Percentiles rank a stretch among this genome's conserved stretches.
Evolutionary conservation across 2,797 vertebrate species (phyloP).

Genomic region (Cercopithecus hamlyni): DNA sequence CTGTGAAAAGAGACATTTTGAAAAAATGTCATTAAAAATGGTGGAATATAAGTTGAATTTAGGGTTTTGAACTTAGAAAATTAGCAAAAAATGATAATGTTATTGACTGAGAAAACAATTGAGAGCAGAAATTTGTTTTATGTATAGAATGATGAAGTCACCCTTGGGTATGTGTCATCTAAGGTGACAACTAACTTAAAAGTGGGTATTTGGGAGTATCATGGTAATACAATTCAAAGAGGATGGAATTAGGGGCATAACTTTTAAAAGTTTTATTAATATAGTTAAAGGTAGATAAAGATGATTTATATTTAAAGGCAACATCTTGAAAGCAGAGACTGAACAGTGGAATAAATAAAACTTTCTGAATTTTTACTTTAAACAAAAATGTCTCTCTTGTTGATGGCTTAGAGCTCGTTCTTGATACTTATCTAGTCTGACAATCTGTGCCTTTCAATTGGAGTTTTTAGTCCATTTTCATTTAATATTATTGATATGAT

Average conservation of each 20-base stretch:
- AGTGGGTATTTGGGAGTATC: neutral
- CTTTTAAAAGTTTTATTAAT: neutral
- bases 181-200: neutral
- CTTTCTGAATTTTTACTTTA: neutral
- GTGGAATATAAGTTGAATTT: neutral
- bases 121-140: neutral
- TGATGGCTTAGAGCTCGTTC: neutral
- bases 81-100: neutral
- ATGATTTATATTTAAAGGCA: slow-evolving; percentile 15
- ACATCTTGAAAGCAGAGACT: neutral
- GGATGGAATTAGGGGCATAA: neutral
- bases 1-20: neutral
- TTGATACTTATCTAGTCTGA: neutral
- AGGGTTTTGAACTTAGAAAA: neutral
- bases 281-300: neutral
- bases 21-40: neutral
- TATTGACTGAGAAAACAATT: neutral
- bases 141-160: neutral
- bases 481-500: neutral
- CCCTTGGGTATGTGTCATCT: neutral
- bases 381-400: neutral
- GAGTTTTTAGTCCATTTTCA: neutral
- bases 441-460: neutral
- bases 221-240: neutral
- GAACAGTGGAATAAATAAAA: neutral